Percentiles rank a stretch among this genome's conserved stretches.
These are phyloP conservation scores for Zeuzera pyrina DNA, from an alignment of 2,888 invertebrate species.

Conservation along the genomic window DNA sequence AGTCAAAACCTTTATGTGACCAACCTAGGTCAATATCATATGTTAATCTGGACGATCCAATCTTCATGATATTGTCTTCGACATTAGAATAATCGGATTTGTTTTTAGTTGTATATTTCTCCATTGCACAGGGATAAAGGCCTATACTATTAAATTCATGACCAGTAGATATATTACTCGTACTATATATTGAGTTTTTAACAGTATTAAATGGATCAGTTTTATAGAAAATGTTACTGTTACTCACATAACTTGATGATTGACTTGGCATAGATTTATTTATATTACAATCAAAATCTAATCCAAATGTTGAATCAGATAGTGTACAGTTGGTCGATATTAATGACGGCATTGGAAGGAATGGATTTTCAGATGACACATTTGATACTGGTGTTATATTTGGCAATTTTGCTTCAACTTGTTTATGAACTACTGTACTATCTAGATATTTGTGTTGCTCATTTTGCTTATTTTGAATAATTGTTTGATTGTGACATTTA, in stretches of 20 bases:
- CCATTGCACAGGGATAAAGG: constrained; percentile 64
- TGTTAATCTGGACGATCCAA: constrained; percentile 57
- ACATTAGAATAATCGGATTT: constrained; percentile 54
- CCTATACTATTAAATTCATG: constrained; percentile 61
- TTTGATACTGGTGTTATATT: constrained; percentile 23
- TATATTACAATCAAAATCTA: constrained; percentile 58
- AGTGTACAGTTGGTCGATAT: constrained; percentile 42
- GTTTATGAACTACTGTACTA: constrained; percentile 27
- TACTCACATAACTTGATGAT: constrained; percentile 33
- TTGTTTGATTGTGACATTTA: constrained; percentile 17
- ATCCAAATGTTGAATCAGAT: constrained; percentile 41
- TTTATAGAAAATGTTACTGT: constrained; percentile 57
- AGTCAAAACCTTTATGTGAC: constrained; percentile 65
- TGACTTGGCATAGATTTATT: constrained; percentile 43
- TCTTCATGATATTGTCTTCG: constrained; percentile 64
- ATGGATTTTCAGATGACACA: constrained; percentile 49
- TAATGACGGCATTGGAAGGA: constrained; percentile 49
- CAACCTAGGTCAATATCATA: constrained; percentile 66
- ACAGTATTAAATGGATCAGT: constrained; percentile 52
- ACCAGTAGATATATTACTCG: constrained; percentile 55
- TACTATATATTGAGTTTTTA: constrained; percentile 59
- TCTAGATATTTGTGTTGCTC: constrained; percentile 34
- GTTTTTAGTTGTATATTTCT: constrained; percentile 55
- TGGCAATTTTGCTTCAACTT: constrained; percentile 27
- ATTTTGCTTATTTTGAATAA: constrained; percentile 28